phyloP scores from a whole-genome alignment of 2,113 vertebrate species.

The Conger conger region DNA sequence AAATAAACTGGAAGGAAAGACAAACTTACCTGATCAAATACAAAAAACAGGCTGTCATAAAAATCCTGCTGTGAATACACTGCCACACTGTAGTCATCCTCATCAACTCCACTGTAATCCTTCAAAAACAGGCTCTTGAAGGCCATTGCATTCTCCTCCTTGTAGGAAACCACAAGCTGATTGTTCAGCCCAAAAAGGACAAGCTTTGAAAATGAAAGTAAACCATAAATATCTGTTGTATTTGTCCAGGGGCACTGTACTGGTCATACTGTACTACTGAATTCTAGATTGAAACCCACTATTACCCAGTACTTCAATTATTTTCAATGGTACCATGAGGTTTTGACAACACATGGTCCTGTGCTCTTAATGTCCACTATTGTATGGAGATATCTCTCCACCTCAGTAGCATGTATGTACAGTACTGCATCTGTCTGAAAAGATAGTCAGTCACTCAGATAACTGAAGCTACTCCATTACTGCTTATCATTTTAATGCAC shows the following conservation, averaged over 20 bases:
- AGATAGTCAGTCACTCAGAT: not conserved
- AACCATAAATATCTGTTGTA: not conserved
- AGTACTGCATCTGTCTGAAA: not conserved
- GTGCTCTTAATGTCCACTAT: not conserved
- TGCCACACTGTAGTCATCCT: constrained; percentile 85
- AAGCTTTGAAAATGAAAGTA: constrained; percentile 69
- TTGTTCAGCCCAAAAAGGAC: constrained; percentile 92
- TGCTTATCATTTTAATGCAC: not conserved
- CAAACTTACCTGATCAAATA: constrained; percentile 83
- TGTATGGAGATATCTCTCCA: not conserved
- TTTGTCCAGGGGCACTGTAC: too few species aligned
- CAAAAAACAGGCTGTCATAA: constrained; percentile 81
- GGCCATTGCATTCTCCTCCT: constrained; percentile 85
- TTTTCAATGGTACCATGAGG: not conserved
- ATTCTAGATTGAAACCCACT: too few species aligned
- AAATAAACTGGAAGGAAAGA: constrained; percentile 13
- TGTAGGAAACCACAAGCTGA: constrained; percentile 91
- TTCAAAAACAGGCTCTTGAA: constrained; percentile 92
- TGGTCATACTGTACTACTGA: too few species aligned
- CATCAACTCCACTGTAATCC: constrained; percentile 81
- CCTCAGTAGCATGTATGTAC: not conserved
- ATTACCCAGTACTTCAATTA: too few species aligned
- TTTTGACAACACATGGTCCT: not conserved
- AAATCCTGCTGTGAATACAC: constrained; percentile 80
- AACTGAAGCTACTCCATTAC: not conserved